A percentile compares a stretch with the other conserved stretches of the same genome.
Conservation (phyloP, 1,140 invertebrate genomes). For the Drosophila pandora region DNA sequence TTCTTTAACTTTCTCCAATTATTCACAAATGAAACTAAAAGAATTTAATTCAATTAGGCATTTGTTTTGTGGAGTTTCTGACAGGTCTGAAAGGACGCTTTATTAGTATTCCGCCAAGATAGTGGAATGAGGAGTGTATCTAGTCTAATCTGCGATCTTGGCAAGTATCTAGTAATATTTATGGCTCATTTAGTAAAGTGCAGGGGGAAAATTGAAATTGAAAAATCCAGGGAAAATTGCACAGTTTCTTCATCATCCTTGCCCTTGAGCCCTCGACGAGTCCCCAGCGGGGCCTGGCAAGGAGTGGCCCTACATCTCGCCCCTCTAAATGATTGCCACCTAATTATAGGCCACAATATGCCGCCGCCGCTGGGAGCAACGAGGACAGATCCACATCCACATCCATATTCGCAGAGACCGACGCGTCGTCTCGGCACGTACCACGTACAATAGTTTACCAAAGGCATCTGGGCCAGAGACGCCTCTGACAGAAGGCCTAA, state of each 20-base stretch:
- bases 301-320: conserved; percentile 45
- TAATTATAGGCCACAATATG: conserved; percentile 55
- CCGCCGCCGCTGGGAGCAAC: conserved; percentile 49
- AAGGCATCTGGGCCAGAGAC: conserved; percentile 6
- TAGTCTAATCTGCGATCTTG: conserved; percentile 32
- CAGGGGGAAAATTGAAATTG: conserved; percentile 46
- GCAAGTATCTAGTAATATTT: conserved; percentile 49
- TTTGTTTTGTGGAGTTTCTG: background rate
- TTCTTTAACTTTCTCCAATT: background rate
- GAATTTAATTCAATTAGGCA: conserved; percentile 18
- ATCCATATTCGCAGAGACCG: conserved; percentile 2
- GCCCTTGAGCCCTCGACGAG: conserved; percentile 2
- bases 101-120: background rate
- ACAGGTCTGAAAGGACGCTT: conserved; percentile 11
- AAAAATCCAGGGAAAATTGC: conserved; percentile 44
- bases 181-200: conserved; percentile 51
- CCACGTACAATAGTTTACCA: conserved; percentile 11
- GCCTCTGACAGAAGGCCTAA: conserved; percentile 45
- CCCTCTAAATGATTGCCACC: conserved; percentile 56
- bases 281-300: conserved; percentile 17
- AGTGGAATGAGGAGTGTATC: conserved; percentile 28
- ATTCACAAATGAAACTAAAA: background rate
- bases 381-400: conserved; percentile 26
- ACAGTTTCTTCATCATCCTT: conserved; percentile 15
- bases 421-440: conserved; percentile 39